These are phyloP conservation scores for Dipodomys merriami DNA, from an alignment of 2,113 vertebrate species.

Conservation along the genomic window DNA sequence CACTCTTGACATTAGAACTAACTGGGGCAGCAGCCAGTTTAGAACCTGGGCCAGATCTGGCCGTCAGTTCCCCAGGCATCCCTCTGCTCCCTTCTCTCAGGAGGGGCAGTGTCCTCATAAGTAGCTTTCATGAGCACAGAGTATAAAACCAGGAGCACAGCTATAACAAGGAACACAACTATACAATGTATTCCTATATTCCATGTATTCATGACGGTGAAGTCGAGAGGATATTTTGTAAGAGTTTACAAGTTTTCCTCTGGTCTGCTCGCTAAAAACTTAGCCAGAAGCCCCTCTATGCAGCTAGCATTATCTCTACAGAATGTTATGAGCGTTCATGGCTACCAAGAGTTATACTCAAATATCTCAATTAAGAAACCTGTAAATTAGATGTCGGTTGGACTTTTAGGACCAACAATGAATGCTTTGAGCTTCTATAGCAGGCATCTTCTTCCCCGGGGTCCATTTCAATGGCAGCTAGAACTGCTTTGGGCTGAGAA, in stretches of 20 bases:
- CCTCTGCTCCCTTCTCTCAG: not conserved
- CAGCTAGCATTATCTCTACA: not conserved
- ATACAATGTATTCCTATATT: not conserved
- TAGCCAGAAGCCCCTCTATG: not conserved
- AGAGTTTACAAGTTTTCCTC: not conserved
- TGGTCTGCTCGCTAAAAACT: not conserved
- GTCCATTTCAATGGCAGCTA: not conserved
- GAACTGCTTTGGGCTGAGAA: not conserved
- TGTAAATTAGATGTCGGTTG: not conserved
- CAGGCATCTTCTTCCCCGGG: not conserved
- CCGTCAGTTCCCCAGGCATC: not conserved
- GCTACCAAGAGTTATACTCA: not conserved
- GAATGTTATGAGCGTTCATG: not conserved
- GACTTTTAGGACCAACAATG: slow-evolving; percentile 12
- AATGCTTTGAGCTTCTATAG: not conserved
- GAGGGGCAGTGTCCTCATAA: not conserved
- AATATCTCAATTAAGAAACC: not conserved
- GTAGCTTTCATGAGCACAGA: not conserved
- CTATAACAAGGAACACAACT: not conserved
- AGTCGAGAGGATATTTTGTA: not conserved
- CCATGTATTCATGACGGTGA: not conserved
- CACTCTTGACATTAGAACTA: not conserved
- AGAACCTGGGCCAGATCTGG: not conserved
- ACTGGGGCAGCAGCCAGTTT: not conserved
- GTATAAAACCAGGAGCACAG: not conserved